A percentile compares a stretch with the other conserved stretches of the same genome.
Conservation (phyloP, 2,797 vertebrate species). For the Gymnodraco acuticeps region DNA sequence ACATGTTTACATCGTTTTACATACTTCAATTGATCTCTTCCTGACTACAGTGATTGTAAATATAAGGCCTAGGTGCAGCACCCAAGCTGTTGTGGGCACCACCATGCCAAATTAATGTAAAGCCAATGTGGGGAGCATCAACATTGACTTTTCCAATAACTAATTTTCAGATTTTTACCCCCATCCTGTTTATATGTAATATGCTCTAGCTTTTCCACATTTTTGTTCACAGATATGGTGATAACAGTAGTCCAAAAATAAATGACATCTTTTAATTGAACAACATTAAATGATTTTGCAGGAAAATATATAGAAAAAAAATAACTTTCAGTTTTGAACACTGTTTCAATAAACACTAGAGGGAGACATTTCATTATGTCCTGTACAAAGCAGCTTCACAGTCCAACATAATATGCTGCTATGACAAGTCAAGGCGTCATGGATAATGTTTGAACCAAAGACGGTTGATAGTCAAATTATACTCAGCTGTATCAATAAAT, state of each 20-base stretch:
- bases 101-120: too few relatives aligned
- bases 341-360: slow-evolving; percentile 67
- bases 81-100: too few relatives aligned
- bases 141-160: too few relatives aligned
- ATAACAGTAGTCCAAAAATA: too few relatives aligned
- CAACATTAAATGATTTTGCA: not conserved
- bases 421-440: slow-evolving; percentile 37
- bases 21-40: slow-evolving; percentile 42
- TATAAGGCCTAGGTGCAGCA: too few relatives aligned
- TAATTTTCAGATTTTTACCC: too few relatives aligned
- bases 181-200: too few relatives aligned
- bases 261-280: too few relatives aligned
- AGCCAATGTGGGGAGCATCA: too few relatives aligned
- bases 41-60: slow-evolving; percentile 42
- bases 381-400: slow-evolving; percentile 46
- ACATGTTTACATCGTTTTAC: slow-evolving; percentile 8
- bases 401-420: slow-evolving; percentile 23
- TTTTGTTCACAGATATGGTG: too few relatives aligned
- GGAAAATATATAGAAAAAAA: not conserved
- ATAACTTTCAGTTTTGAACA: slow-evolving; percentile 5
- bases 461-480: slow-evolving; percentile 62
- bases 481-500: slow-evolving; percentile 81
- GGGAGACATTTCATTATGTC: slow-evolving; percentile 72
- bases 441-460: slow-evolving; percentile 35
- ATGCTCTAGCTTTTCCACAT: too few relatives aligned